Base-by-base conservation (phyloP, 1,140 invertebrate species). In the Ceratosolen fusciceps region DNA sequence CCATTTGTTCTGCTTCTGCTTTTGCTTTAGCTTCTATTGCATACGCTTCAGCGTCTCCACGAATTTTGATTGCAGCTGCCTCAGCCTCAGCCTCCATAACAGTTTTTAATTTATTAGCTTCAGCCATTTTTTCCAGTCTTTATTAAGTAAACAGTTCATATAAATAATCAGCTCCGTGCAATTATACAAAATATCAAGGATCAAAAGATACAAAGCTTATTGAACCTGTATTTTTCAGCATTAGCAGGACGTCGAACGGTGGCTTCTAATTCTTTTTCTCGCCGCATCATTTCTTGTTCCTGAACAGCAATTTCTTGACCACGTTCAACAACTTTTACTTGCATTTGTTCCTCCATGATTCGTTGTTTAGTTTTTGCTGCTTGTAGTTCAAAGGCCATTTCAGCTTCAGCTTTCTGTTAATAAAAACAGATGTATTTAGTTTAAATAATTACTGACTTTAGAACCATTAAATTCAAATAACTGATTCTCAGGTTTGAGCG, bases 301-400 rank as follows among this genome's bases (percentile, higher is more conserved):
- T 97, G 96, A 1, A 98, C 95, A 43, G 93, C 92, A 85, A 98
- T 98, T 90, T 98, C 95, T 88, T 98, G 97, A 14, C 95, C 94
- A 65, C 97, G 93, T 90, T 99, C 97, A 31, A 98, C 95, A 0
- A 99, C 97, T 83, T 95, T 95, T 43, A 98, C 96, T 89, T 98
- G 96, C 97, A 98, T 98, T 86, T 98, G 95, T 88, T 99, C 97
- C 85, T 99, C 97, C 90, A 98, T 98, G 83, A 99, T 98, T 79
- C 96, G 92, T 87, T 98, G 98, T 83, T 97, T 97, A 0, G 97
- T 98, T 90, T 98, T 98, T 0, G 97, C 97, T 34, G 97, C 97
- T 93, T 98, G 96, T 65, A 98, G 89, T 84, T 97, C 95, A 87
- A 96, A 98, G 1, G 98, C 97, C 93, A 99, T 93, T 87, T 99